Evolutionary conservation across 2,113 vertebrate species (phyloP).

Genomic region (Ginglymostoma cirratum): DNA sequence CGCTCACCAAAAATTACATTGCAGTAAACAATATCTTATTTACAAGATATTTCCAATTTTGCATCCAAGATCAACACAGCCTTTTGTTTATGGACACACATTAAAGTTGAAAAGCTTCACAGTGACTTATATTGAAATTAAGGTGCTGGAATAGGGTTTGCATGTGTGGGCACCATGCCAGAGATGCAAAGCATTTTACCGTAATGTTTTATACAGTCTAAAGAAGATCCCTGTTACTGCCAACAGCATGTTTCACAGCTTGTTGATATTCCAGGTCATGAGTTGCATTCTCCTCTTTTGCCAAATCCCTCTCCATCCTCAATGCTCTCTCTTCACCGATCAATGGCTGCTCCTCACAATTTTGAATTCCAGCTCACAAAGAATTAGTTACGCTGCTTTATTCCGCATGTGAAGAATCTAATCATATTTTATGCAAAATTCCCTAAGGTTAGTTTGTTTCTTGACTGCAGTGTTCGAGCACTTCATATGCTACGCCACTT

Average conservation of each 20-base stretch:
- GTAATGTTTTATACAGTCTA: not conserved
- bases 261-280: slow-evolving; percentile 6
- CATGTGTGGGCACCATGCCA: not conserved
- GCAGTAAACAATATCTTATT: slow-evolving; percentile 1
- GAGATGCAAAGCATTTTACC: not conserved
- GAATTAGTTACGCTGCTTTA: not conserved
- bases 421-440: not conserved
- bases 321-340: not conserved
- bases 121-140: slow-evolving; percentile 1
- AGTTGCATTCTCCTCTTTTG: not conserved
- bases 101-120: slow-evolving; percentile 1
- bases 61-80: not conserved
- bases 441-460: not conserved
- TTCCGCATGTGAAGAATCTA: not conserved
- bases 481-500: not conserved
- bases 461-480: not conserved
- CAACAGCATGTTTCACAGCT: not conserved
- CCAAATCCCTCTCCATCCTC: not conserved
- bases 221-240: not conserved
- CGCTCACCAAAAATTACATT: slow-evolving; percentile 27
- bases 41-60: slow-evolving; percentile 24
- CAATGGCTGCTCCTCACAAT: not conserved
- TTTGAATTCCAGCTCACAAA: not conserved
- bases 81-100: not conserved
- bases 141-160: not conserved